These are phyloP conservation scores for Balearica regulorum DNA, from an alignment of 2,797 vertebrate genomes.

Conservation along the genomic window DNA sequence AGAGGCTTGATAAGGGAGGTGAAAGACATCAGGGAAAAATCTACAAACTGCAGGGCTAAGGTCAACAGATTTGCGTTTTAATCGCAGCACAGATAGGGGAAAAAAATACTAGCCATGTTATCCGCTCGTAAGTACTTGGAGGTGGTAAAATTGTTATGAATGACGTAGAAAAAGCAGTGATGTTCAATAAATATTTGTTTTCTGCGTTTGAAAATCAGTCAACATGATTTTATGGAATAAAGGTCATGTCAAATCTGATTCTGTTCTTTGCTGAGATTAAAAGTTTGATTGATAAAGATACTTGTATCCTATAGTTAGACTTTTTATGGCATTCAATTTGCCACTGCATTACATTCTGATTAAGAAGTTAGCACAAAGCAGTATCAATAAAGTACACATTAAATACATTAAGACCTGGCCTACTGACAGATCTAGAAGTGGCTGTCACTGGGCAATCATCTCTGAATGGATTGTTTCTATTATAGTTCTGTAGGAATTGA, in stretches of 20 bases:
- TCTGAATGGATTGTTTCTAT: slow-evolving; percentile 29
- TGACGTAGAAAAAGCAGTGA: not conserved
- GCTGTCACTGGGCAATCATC: slow-evolving; percentile 10
- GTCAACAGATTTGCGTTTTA: not conserved
- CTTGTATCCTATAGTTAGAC: not conserved
- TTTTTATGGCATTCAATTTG: slow-evolving; percentile 21
- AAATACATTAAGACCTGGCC: slow-evolving; percentile 62
- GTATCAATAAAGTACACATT: slow-evolving; percentile 44
- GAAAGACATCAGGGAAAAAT: not conserved
- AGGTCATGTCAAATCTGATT: slow-evolving; percentile 36
- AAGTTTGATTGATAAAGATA: slow-evolving; percentile 32
- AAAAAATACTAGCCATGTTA: not conserved
- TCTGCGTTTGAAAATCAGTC: slow-evolving; percentile 29
- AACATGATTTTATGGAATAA: slow-evolving; percentile 2
- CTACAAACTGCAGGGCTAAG: not conserved
- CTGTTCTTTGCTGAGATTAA: slow-evolving; percentile 19
- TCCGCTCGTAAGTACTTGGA: not conserved
- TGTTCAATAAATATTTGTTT: slow-evolving; percentile 6
- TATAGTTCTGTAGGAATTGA: slow-evolving; percentile 27
- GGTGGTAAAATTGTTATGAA: not conserved
- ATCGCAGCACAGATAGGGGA: not conserved
- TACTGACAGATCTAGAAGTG: slow-evolving; percentile 38
- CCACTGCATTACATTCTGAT: slow-evolving; percentile 24
- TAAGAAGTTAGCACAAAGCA: slow-evolving; percentile 53
- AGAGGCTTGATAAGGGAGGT: not conserved